Base-by-base conservation (phyloP, 2,888 invertebrate species). In the Synanthedon tipuliformis region DNA sequence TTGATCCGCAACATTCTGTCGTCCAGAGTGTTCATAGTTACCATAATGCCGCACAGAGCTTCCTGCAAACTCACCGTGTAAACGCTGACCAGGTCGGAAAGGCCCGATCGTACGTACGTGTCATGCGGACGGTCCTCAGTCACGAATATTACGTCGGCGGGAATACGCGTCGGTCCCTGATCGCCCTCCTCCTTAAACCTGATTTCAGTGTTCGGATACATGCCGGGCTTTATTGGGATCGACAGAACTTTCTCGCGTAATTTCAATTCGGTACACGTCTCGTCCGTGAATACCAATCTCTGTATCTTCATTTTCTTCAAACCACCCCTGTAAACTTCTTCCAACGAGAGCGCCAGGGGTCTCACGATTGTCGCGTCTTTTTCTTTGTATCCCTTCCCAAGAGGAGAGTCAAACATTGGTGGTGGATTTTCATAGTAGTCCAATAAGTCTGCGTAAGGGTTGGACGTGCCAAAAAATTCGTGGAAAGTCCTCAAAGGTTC, bases 231-330 rank as follows among this genome's bases (percentile, higher is more conserved):
- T 52, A 95, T 91, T 0, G 92, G 90, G 53, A 95, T 90, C 8
- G 91, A 91, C 2, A 95, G 78, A 1, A 93, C 92, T 68, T 93
- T 94, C 68, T 95, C 94, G 50, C 87, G 81, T 3, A 91, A 76
- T 68, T 91, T 92, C 3, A 92, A 88, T 48, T 86, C 87, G 0
- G 88, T 83, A 67, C 91, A 84, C 7, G 91, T 89, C 50, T 90
- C 90, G 54, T 91, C 91, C 0, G 89, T 85, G 64, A 93, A 91
- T 5, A 93, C 92, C 50, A 92, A 81, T 48, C 93, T 88, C 68
- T 92, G 91, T 45, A 95, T 93, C 77, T 94, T 94, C 92, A 95
- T 93, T 71, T 94, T 92, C 74, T 95, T 95, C n/a, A 93, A 80
- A 1, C 93, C 92, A 0, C 95, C 95, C 62, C 88, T 90, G 71